These are phyloP conservation scores for Alligator sinensis DNA, from an alignment of 2,113 vertebrate genomes.

Conservation along the genomic window DNA sequence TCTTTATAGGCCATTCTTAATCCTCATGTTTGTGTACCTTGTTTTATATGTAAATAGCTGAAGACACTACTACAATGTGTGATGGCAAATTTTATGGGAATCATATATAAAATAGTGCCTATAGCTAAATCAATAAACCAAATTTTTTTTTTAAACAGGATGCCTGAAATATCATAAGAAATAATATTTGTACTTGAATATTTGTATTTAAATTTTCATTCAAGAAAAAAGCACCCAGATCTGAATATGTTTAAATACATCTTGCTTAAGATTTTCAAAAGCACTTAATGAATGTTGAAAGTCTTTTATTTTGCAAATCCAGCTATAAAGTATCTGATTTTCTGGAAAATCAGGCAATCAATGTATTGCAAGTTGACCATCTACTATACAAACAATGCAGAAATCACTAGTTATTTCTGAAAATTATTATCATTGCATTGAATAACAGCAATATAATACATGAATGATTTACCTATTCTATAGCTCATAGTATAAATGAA, in stretches of 20 bases:
- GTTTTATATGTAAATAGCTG: neutral
- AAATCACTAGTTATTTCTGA: rapidly evolving
- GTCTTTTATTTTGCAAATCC: neutral
- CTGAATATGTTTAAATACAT: neutral
- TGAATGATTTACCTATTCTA: neutral
- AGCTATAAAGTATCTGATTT: neutral
- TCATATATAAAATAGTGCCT: rapidly evolving
- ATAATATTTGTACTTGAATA: neutral
- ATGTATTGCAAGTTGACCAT: too few species aligned
- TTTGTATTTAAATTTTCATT: too few species aligned
- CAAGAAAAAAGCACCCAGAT: too few species aligned
- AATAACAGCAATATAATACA: neutral
- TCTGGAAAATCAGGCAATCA: neutral
- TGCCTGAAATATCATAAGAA: neutral
- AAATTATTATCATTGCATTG: rapidly evolving
- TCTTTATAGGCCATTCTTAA: neutral
- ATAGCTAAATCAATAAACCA: rapidly evolving
- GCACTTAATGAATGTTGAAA: rapidly evolving
- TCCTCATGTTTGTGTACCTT: neutral
- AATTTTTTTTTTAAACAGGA: neutral
- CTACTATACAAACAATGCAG: rapidly evolving
- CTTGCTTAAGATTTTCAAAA: neutral
- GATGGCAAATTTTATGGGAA: neutral
- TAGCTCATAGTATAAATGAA: neutral
- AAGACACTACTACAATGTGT: neutral